Evolutionary conservation across 2,888 invertebrate genomes (phyloP), one percentile per base, ranked within the genome.

Genomic region (Steinernema carpocapsae): DNA sequence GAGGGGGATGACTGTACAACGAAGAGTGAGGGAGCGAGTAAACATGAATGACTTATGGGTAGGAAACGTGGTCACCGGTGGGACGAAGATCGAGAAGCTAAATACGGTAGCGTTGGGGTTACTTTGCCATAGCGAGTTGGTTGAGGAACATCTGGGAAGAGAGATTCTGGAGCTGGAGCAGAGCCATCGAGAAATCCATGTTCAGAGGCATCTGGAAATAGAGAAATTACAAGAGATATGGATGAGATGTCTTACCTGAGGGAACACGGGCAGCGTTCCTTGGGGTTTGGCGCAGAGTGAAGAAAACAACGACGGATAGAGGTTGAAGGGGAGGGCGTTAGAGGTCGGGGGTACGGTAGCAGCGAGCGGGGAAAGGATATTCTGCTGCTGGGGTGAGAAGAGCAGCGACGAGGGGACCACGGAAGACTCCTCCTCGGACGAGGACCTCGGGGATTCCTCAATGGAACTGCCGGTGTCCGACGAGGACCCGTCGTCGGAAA

Each of bases 91-190:
- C 64, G 29, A 17, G 32, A 32, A 64, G 64, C 64, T 64, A 14
- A 6, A 32, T 32, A 26, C 32, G 56, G 56, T 56, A 48, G 48
- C 48, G 14, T 14, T 48, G n/a, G 19, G 48, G 48, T 32, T 37
- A 64, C n/a, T 64, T 64, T 4, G 64, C 64, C 64, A 64, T 64
- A 14, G 64, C 64, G 32, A 64, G 64, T 19, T 64, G 64, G 14
- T 32, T 64, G 64, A 64, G 64, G 64, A 64, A 64, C 64, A 64
- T 64, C 32, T 64, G 64, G 17, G 64, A 64, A 32, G 64, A 64
- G 64, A 64, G 29, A 64, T 64, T 64, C 64, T 64, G 64, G 32
- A 64, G 64, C 32, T 64, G 64, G 17, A 64, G 64, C 12, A 64
- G 64, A 17, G 64, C 64, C 64, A 64, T 17, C 64, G 64, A 64